Conservation (phyloP, 2,797 vertebrate species). For the Ciconia nigra region DNA sequence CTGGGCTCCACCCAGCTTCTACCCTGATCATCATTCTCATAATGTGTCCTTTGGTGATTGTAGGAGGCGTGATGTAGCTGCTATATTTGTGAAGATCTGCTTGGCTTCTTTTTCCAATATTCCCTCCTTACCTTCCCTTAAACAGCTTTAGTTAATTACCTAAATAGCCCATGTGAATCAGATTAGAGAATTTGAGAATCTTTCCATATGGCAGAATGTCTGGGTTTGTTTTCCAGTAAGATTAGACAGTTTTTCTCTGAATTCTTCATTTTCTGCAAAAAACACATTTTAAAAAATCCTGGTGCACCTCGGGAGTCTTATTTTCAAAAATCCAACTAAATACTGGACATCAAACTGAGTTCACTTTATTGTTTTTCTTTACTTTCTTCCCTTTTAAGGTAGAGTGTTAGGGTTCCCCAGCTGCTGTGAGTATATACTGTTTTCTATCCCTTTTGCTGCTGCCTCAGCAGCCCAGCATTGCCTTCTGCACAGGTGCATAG, state of each 20-base stretch:
- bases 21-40: neutral
- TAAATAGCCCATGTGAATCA: conserved; percentile 38
- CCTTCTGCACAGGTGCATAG: neutral
- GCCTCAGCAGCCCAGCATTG: neutral
- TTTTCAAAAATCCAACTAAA: neutral
- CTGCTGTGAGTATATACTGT: neutral
- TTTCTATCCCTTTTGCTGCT: neutral
- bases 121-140: conserved; percentile 10
- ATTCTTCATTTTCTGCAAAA: neutral
- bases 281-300: neutral
- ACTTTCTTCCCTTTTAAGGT: neutral
- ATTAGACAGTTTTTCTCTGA: neutral
- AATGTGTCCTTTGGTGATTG: neutral
- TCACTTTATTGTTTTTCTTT: neutral
- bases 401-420: neutral
- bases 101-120: conserved; percentile 4
- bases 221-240: neutral
- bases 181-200: conserved; percentile 1
- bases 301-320: neutral
- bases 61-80: neutral
- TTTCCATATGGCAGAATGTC: conserved; percentile 37
- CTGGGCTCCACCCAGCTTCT: neutral
- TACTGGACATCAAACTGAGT: neutral
- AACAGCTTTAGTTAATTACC: conserved; percentile 37
- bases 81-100: neutral